phyloP scores from a whole-genome alignment of 2,113 vertebrate genomes.

The Dermatemys mawii region DNA sequence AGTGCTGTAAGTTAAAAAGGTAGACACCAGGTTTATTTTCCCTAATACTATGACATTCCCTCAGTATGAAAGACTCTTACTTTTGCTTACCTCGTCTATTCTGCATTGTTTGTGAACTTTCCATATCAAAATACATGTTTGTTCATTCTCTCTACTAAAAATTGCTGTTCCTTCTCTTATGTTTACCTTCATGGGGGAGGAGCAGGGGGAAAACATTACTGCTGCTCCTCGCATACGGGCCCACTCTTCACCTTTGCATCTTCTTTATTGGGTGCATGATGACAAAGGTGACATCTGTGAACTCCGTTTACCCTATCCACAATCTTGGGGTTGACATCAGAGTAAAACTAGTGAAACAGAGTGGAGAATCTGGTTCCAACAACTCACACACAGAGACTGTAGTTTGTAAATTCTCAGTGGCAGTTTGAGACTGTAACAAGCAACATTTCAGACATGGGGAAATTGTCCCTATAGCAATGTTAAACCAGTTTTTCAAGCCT shows the following conservation, averaged over 20 bases:
- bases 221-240: not conserved
- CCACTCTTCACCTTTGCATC: not conserved
- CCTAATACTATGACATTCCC: not conserved
- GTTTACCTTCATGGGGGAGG: not conserved
- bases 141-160: not conserved
- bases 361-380: not conserved
- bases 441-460: not conserved
- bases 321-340: not conserved
- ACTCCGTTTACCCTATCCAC: not conserved
- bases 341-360: not conserved
- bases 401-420: not conserved
- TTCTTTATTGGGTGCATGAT: not conserved
- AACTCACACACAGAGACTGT: not conserved
- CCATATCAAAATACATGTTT: not conserved
- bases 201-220: not conserved
- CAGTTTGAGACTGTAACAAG: not conserved
- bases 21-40: not conserved
- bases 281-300: not conserved
- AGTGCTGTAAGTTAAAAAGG: not conserved
- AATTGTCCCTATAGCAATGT: not conserved
- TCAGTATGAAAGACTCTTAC: rapidly evolving
- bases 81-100: rapidly evolving
- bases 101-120: not conserved
- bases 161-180: not conserved
- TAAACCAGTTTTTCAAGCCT: not conserved